Percentiles rank a stretch among this genome's conserved stretches.
phyloP scores from a whole-genome alignment of 2,113 vertebrate species.

The Triplophysa rosa region DNA sequence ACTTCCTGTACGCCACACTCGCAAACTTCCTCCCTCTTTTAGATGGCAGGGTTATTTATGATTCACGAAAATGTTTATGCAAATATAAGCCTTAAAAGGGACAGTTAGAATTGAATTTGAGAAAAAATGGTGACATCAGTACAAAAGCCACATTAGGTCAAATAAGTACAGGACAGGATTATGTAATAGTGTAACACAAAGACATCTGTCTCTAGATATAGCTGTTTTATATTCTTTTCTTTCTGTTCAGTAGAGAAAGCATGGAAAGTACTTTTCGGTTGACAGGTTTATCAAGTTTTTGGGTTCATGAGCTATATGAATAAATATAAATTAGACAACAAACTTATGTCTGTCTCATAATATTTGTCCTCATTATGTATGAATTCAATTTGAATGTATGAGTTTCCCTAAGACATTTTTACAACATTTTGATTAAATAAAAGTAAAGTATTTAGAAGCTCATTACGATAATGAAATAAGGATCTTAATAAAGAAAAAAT shows the following conservation, averaged over 20 bases:
- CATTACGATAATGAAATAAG: too few relatives aligned
- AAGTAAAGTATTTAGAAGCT: too few relatives aligned
- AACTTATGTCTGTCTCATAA: neutral
- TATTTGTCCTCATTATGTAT: too few relatives aligned
- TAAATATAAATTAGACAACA: neutral
- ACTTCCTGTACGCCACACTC: slow-evolving; percentile 51
- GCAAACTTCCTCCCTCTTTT: slow-evolving; percentile 48
- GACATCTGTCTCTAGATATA: neutral
- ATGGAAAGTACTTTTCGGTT: neutral
- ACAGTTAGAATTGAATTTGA: neutral
- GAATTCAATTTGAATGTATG: too few relatives aligned
- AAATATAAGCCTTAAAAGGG: slow-evolving; percentile 46
- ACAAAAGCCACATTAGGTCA: slow-evolving; percentile 47
- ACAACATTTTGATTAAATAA: too few relatives aligned
- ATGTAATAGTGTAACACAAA: slow-evolving; percentile 40
- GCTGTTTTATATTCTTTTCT: neutral
- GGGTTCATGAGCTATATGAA: neutral
- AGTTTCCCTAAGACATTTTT: too few relatives aligned
- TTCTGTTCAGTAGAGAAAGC: neutral
- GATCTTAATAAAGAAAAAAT: too few relatives aligned
- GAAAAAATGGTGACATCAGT: slow-evolving; percentile 29
- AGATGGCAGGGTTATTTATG: slow-evolving; percentile 46
- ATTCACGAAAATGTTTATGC: slow-evolving; percentile 65
- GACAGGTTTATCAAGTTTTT: neutral
- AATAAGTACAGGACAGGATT: neutral